Base-by-base conservation (phyloP, 1,140 invertebrate species). In the Spodoptera frugiperda region DNA sequence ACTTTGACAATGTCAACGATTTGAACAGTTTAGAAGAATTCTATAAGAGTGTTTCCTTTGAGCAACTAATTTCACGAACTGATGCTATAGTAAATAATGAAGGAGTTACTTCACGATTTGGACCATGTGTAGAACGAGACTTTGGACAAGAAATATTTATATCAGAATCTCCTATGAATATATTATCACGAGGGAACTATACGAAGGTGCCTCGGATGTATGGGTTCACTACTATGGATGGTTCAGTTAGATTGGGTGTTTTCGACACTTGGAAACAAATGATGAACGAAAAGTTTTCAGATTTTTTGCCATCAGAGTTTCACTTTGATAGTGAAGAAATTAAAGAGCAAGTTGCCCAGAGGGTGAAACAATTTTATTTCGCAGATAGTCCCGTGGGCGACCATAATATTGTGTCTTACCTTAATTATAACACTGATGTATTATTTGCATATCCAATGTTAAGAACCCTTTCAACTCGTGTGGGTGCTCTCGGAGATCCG, bases 221-320 rank as follows among this genome's bases (percentile, higher is more conserved):
- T 77, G 90, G 90, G 9, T 87, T 89, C 68, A 57, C 88, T 5
- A 78, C 82, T 21, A 87, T 87, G 83, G 88, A 91, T 73, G 90
- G 90, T 25, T 68, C 87, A 33, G 65, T 89, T 1, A 77, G 87
- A 14, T 17, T 86, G 12, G n/a, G 17, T 21, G 11, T 78, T 2
- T 89, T 87, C 53, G 72, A 80, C 19, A 12, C 4, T 10, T 87
- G 83, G 84, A 84, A 79, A 71, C 67, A 81, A 12, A 68, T 70
- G 48, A 89, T 89, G 86, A 87, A 89, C 54, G 44, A 21, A 25
- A 78, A 87, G 9, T 86, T 89, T 79, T 81, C 82, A 0, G 73
- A 84, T 11, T 89, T 85, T 77, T 25, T 89, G 67, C 88, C 86
- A 46, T 65, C 65, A 30, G 87, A 89, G 71, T 76, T 89, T 5